Percentiles rank a stretch among this genome's conserved stretches.
phyloP scores from a whole-genome alignment of 2,113 vertebrate species.

The Triplophysa rosa region DNA sequence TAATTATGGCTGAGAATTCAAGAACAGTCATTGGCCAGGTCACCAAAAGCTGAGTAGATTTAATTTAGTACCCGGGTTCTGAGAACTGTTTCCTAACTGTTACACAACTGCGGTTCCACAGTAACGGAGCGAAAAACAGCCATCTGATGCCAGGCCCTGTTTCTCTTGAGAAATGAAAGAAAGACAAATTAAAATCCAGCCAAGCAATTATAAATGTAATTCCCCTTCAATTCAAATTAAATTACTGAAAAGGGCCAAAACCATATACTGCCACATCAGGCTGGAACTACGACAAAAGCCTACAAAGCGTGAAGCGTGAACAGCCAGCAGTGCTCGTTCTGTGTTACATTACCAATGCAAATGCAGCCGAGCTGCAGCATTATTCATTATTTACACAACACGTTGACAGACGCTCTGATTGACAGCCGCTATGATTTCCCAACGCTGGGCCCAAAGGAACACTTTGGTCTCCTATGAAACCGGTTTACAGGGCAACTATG shows the following conservation, averaged over 20 bases:
- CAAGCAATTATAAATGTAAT: slow-evolving; percentile 32
- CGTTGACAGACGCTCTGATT: slow-evolving; percentile 27
- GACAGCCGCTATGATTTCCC: slow-evolving; percentile 23
- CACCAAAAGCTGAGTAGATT: slow-evolving; percentile 25
- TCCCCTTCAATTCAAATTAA: slow-evolving; percentile 28
- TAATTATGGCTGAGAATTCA: slow-evolving; percentile 39
- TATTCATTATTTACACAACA: slow-evolving; percentile 45
- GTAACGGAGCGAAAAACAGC: slow-evolving; percentile 35
- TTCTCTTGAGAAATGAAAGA: slow-evolving; percentile 28
- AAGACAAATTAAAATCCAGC: slow-evolving; percentile 21
- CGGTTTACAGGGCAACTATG: slow-evolving; percentile 8
- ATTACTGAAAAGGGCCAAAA: slow-evolving; percentile 41
- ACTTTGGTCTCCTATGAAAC: slow-evolving; percentile 16
- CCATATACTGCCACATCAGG: slow-evolving; percentile 30
- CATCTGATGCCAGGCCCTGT: neutral
- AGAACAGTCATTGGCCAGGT: slow-evolving; percentile 31
- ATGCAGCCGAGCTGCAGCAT: slow-evolving; percentile 25
- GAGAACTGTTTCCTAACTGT: slow-evolving; percentile 36
- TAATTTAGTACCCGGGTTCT: slow-evolving; percentile 23
- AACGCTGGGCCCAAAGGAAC: slow-evolving; percentile 8
- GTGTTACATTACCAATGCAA: slow-evolving; percentile 50
- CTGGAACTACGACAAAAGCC: slow-evolving; percentile 31
- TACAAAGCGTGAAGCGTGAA: slow-evolving; percentile 44
- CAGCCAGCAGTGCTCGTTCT: slow-evolving; percentile 31
- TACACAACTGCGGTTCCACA: slow-evolving; percentile 20